Conservation (phyloP, 2,113 vertebrate genomes). For the Melanostigma gelatinosum region DNA sequence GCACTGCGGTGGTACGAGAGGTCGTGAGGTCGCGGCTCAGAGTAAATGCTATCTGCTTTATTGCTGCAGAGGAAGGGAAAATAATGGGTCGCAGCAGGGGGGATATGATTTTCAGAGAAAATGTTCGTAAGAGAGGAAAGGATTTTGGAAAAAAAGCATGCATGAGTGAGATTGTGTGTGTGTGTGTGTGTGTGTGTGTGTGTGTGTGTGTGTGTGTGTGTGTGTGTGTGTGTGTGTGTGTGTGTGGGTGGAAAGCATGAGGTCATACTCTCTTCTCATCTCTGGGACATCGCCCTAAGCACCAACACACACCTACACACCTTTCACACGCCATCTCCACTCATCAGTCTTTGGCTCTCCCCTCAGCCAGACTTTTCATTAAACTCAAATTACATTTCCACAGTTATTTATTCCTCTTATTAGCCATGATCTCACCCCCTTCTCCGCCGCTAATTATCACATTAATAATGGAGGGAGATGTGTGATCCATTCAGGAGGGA, state of each 20-base stretch:
- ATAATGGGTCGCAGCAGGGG: not conserved
- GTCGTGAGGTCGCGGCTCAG: constrained; percentile 17
- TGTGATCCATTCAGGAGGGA: constrained; percentile 65
- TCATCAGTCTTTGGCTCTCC: constrained; percentile 57
- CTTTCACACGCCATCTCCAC: constrained; percentile 50
- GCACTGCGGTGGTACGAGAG: not conserved
- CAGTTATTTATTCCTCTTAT: constrained; percentile 81
- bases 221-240: constrained; percentile 3
- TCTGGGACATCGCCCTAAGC: constrained; percentile 19
- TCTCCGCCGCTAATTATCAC: constrained; percentile 78
- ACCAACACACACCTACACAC: constrained; percentile 25
- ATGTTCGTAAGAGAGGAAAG: constrained; percentile 23
- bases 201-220: constrained; percentile 9
- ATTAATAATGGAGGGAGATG: constrained; percentile 81
- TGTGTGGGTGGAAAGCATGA: constrained; percentile 49
- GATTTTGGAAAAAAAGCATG: not conserved
- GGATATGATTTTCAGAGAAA: constrained; percentile 15
- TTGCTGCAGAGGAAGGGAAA: constrained; percentile 26
- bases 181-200: constrained; percentile 2
- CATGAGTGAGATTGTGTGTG: not conserved
- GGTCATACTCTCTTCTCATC: constrained; percentile 54
- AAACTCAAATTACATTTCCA: constrained; percentile 80
- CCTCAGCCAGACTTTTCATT: constrained; percentile 76
- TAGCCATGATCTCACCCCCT: constrained; percentile 76
- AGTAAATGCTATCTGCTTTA: constrained; percentile 23